Conservation (phyloP, 2,113 vertebrate species). For the Raja brachyura region DNA sequence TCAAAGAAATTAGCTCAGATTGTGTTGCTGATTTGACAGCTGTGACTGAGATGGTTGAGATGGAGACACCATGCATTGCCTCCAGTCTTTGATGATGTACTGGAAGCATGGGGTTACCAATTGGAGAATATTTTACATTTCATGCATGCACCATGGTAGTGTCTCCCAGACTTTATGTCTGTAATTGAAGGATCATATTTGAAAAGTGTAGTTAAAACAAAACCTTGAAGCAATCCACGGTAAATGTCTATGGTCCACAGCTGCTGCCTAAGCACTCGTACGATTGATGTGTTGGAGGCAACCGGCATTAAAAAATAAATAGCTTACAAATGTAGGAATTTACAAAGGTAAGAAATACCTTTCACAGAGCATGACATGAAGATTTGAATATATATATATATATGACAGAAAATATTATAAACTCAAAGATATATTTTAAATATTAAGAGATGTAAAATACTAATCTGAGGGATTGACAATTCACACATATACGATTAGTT, state of each 20-base stretch:
- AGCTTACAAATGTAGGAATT: background rate
- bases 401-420: too few relatives aligned
- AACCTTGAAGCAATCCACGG: background rate
- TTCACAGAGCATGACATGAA: too few relatives aligned
- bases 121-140: background rate
- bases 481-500: too few relatives aligned
- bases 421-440: too few relatives aligned
- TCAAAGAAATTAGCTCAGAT: background rate
- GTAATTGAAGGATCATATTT: background rate
- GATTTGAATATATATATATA: too few relatives aligned
- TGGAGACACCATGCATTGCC: background rate
- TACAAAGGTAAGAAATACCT: too few relatives aligned
- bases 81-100: background rate
- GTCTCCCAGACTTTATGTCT: background rate
- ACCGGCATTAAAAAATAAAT: background rate
- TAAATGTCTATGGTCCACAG: background rate
- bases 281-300: background rate
- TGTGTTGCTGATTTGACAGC: background rate
- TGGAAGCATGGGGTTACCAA: background rate
- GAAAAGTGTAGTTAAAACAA: background rate
- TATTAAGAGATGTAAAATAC: too few relatives aligned
- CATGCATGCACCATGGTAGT: background rate
- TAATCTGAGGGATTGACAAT: too few relatives aligned
- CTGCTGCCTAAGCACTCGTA: background rate
- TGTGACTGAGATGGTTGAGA: background rate